phyloP scores from a whole-genome alignment of 2,888 invertebrate species.

The Ophioninae sp. region DNA sequence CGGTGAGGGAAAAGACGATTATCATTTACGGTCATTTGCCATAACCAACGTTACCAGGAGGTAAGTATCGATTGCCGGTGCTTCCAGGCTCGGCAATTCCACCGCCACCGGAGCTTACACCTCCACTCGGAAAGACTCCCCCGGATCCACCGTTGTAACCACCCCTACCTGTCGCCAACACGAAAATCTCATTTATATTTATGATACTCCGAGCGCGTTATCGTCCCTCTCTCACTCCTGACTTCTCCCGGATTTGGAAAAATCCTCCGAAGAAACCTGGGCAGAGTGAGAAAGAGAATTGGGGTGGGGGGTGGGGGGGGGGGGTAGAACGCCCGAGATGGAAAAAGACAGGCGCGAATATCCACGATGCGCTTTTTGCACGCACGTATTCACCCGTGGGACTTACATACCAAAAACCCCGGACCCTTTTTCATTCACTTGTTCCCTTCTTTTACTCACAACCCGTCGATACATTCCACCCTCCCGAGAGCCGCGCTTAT shows the following conservation, averaged over 20 bases:
- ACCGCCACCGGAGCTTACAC: constrained; percentile 65
- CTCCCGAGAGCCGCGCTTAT: neutral
- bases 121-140: constrained; percentile 61
- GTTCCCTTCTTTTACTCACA: constrained; percentile 23
- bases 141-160: constrained; percentile 63
- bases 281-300: neutral
- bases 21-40: constrained; percentile 73
- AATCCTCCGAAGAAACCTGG: constrained; percentile 21
- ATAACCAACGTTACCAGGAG: constrained; percentile 74
- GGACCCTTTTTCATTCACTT: constrained; percentile 28
- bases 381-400: constrained; percentile 51
- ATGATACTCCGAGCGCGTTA: constrained; percentile 64
- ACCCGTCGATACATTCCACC: constrained; percentile 28
- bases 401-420: constrained; percentile 11
- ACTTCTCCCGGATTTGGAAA: constrained; percentile 10
- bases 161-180: constrained; percentile 71
- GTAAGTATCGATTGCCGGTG: constrained; percentile 77
- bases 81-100: constrained; percentile 62
- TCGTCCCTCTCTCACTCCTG: constrained; percentile 33
- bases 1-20: constrained; percentile 18
- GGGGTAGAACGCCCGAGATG: constrained; percentile 39
- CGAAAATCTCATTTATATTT: constrained; percentile 73
- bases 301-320: neutral
- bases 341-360: constrained; percentile 44
- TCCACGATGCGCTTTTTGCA: constrained; percentile 37